phyloP scores from a whole-genome alignment of 1,140 invertebrate genomes.

The Anastrepha obliqua region DNA sequence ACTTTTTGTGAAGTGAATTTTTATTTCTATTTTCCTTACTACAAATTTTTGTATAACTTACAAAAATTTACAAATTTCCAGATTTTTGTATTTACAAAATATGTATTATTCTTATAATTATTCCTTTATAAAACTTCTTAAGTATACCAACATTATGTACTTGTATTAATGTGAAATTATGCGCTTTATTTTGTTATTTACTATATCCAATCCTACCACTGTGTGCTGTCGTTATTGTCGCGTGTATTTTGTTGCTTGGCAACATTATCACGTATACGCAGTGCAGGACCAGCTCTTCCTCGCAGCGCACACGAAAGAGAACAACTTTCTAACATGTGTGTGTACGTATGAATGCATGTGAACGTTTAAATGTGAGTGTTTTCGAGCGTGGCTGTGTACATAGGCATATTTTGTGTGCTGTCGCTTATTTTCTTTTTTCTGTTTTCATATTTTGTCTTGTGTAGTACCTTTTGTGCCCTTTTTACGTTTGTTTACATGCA shows the following conservation, averaged over 20 bases:
- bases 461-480: neutral
- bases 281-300: neutral
- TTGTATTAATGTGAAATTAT: too few relatives aligned
- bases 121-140: too few relatives aligned
- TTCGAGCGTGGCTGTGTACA: neutral
- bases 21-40: too few relatives aligned
- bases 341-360: neutral
- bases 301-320: neutral
- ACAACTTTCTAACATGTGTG: neutral
- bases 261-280: conserved; percentile 51
- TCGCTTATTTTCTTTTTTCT: neutral
- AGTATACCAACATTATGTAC: too few relatives aligned
- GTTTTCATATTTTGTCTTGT: neutral
- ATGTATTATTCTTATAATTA: too few relatives aligned
- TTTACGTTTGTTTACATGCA: conserved; percentile 23
- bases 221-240: neutral
- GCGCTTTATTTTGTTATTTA: too few relatives aligned
- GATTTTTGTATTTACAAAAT: too few relatives aligned
- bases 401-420: neutral
- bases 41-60: too few relatives aligned
- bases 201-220: neutral
- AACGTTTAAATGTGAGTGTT: neutral
- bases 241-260: conserved; percentile 32
- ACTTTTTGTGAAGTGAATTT: too few relatives aligned
- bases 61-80: too few relatives aligned